phyloP scores from a whole-genome alignment of 2,797 vertebrate species.

The Peromyscus attwateri region DNA sequence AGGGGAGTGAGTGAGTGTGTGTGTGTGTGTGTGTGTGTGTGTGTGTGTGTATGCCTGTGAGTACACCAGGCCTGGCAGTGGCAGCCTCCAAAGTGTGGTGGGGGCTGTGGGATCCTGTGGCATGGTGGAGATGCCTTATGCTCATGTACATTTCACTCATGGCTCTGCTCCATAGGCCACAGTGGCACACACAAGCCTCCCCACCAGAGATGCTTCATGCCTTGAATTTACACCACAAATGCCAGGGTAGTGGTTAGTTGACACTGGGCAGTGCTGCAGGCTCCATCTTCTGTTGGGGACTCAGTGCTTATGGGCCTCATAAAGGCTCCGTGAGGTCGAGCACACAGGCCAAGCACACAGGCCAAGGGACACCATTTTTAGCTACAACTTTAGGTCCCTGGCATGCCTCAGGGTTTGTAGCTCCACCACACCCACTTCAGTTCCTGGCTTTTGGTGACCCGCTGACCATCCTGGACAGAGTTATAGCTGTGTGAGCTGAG shows the following conservation, averaged over 20 bases:
- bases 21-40: not conserved
- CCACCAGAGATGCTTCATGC: accelerated
- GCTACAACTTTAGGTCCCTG: not conserved
- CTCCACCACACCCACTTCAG: not conserved
- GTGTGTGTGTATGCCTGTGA: too few species aligned
- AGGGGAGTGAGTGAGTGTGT: accelerated
- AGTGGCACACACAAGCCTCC: not conserved
- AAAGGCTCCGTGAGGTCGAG: not conserved
- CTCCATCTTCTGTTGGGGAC: not conserved
- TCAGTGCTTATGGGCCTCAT: not conserved
- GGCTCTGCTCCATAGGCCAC: not conserved
- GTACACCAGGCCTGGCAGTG: not conserved
- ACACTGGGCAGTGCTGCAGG: not conserved
- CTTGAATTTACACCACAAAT: too few species aligned
- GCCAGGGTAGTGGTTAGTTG: too few species aligned
- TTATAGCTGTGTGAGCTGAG: too few species aligned
- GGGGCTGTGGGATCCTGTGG: accelerated
- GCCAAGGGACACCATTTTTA: not conserved
- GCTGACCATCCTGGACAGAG: not conserved
- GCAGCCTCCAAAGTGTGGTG: not conserved
- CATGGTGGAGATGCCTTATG: accelerated
- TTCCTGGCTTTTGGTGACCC: not conserved
- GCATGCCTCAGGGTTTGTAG: not conserved
- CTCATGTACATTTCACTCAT: accelerated
- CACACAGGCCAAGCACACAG: too few species aligned